Evolutionary conservation across 1,140 invertebrate species (phyloP), one percentile per base, ranked within the genome.

Genomic region (Adelges cooleyi): DNA sequence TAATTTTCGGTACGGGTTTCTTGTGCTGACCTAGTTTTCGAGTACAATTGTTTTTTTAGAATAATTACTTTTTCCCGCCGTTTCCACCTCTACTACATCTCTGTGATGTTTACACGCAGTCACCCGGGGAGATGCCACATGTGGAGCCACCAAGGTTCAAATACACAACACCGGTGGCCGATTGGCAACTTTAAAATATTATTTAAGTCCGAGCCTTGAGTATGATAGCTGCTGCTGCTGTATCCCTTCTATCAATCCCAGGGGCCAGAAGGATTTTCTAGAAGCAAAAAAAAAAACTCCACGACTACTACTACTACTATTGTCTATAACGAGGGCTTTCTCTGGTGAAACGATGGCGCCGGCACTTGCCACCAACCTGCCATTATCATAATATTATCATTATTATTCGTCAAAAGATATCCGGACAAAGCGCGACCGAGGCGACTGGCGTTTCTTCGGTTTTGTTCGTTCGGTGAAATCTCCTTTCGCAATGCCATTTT

Each of bases 1-100:
- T 53, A 33, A 53, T 54, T 54, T 54, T 54, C 29, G 29, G 29
- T 33, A 33, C 11, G 13, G 52, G 33, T 22, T 53, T 10, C 17
- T 20, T 13, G 36, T 38, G 52, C n/a, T 40, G 52, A 54, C 52
- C 52, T 40, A 54, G 52, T 54, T 54, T 23, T 8, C 36, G 11
- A 54, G 52, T n/a, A 54, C 52, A 54, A 54, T 54, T 54, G 52
- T 20, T 54, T 54, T 40, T 22, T 53, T 22, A 54, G 13, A 54
- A 54, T 54, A 54, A 54, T 54, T 54, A 54, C 52, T 54, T 54
- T 54, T 54, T 20, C 29, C 11, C 29, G 29, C 11, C 29, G 5
- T 33, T 33, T 33, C 29, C 29, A 33, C 29, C 29, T 6, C 6
- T 36, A 38, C 17, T 33, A 20, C 40, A 29, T 40, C 52, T 15